Evolutionary conservation across 1,140 invertebrate species (phyloP).

Genomic region (silkworm (Bombyx mori)): DNA sequence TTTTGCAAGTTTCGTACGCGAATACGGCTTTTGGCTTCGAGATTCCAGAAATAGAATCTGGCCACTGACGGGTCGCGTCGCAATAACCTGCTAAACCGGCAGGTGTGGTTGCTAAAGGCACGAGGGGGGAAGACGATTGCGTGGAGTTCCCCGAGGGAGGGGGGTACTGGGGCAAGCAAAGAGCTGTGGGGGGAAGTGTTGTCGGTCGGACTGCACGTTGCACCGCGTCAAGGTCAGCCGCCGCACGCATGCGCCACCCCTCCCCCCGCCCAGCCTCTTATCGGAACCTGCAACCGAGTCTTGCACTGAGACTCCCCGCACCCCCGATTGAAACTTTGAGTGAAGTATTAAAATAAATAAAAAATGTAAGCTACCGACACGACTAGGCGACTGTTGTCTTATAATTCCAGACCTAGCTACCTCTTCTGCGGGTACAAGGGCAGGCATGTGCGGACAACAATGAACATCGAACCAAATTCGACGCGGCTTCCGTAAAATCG

Average conservation of each 20-base stretch:
- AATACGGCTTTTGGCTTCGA: neutral
- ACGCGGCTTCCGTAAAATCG: no score
- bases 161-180: slow-evolving; percentile 5
- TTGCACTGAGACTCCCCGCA: no score
- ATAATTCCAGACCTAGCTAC: neutral
- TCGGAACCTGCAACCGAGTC: slow-evolving; percentile 36
- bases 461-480: no score
- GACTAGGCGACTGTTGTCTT: neutral
- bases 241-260: slow-evolving; percentile 50
- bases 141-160: slow-evolving; percentile 8
- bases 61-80: slow-evolving; percentile 39
- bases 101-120: slow-evolving; percentile 48
- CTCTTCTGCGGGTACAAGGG: no score
- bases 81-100: slow-evolving; percentile 53
- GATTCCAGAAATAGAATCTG: slow-evolving; percentile 48
- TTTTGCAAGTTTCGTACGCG: no score
- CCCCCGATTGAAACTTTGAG: no score
- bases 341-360: no score
- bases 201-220: slow-evolving; percentile 43
- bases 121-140: slow-evolving; percentile 25
- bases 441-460: no score
- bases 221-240: slow-evolving; percentile 60
- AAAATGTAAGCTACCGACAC: no score
- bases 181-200: slow-evolving; percentile 9
- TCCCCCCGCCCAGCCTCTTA: slow-evolving; percentile 12